These are phyloP conservation scores for Darevskia mixta DNA, from an alignment of 2,797 vertebrate genomes.

Conservation along the genomic window DNA sequence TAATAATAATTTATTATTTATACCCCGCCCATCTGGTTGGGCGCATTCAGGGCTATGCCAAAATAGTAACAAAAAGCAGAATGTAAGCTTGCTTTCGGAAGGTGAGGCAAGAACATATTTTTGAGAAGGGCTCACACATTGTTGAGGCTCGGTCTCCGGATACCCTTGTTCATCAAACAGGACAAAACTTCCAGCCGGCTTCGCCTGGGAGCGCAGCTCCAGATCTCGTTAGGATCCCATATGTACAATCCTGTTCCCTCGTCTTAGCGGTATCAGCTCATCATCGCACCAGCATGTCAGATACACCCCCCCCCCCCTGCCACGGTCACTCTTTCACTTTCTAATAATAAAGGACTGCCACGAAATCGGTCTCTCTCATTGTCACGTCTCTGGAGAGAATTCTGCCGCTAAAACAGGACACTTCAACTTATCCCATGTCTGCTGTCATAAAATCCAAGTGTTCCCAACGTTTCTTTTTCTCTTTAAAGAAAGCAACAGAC, in stretches of 20 bases:
- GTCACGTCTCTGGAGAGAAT: neutral
- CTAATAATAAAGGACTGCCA: neutral
- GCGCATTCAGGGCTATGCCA: neutral
- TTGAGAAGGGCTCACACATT: neutral
- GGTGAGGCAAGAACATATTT: neutral
- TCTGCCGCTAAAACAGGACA: neutral
- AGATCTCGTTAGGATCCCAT: neutral
- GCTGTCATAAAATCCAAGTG: too few relatives aligned
- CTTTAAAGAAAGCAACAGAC: neutral
- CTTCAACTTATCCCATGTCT: neutral
- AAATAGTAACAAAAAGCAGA: neutral
- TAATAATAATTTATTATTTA: too few relatives aligned
- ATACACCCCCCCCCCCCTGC: too few relatives aligned
- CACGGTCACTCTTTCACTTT: neutral
- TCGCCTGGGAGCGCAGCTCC: neutral
- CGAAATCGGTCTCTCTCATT: neutral
- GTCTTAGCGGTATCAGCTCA: neutral
- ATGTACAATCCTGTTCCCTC: neutral
- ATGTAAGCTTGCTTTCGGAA: neutral
- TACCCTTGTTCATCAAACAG: neutral
- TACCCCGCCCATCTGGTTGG: too few relatives aligned
- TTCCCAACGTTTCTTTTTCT: neutral
- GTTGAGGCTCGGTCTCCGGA: neutral
- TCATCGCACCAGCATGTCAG: neutral
- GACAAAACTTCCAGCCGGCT: neutral